Evolutionary conservation across 2,797 vertebrate genomes (phyloP).

Genomic region (Basileuterus tristriatus): DNA sequence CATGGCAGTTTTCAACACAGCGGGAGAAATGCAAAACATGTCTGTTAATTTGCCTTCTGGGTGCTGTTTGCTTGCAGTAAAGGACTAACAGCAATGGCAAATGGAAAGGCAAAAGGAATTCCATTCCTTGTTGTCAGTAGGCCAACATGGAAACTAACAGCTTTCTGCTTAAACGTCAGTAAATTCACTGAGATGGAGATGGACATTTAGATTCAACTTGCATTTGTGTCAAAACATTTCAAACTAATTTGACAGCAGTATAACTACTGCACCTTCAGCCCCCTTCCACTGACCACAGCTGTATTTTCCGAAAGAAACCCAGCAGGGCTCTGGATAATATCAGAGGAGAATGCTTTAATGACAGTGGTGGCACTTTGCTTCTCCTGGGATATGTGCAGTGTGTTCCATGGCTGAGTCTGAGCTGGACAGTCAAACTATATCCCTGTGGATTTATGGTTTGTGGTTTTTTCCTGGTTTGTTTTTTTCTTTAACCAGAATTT

Average conservation of each 20-base stretch:
- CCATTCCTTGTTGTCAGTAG: neutral
- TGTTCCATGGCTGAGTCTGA: neutral
- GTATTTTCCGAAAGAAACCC: neutral
- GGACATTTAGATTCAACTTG: neutral
- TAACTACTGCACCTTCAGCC: neutral
- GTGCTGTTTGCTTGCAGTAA: neutral
- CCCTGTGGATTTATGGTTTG: neutral
- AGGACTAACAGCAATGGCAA: neutral
- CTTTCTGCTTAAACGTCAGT: neutral
- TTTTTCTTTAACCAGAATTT: neutral
- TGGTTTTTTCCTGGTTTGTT: neutral
- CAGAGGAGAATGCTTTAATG: neutral
- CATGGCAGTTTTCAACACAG: neutral
- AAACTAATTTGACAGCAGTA: conserved; percentile 8
- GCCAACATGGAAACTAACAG: neutral
- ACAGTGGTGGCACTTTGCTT: neutral
- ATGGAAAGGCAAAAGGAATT: neutral
- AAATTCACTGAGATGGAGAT: neutral
- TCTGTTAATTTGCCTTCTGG: neutral
- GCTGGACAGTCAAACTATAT: neutral
- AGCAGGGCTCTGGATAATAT: conserved; percentile 12
- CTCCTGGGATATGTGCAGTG: neutral
- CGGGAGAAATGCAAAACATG: conserved; percentile 14
- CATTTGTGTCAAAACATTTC: conserved; percentile 35
- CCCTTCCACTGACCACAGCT: neutral